A percentile compares a stretch with the other conserved stretches of the same genome.
phyloP scores from a whole-genome alignment of 2,797 vertebrate species.

The Rhinoraja longicauda region DNA sequence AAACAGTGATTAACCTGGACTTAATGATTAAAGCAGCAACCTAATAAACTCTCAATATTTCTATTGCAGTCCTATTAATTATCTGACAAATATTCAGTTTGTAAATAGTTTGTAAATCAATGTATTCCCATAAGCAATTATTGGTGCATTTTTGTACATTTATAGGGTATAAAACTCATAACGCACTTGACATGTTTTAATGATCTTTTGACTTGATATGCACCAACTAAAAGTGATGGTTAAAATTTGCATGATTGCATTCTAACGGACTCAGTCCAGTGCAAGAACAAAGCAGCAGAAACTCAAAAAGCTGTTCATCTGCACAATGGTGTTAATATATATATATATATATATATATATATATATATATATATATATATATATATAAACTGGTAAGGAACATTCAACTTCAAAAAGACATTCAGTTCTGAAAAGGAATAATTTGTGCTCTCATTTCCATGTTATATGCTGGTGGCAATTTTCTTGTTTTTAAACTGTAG shows the following conservation, averaged over 20 bases:
- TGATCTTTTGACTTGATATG: not conserved
- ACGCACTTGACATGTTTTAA: not conserved
- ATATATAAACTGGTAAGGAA: too few species aligned
- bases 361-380: too few species aligned
- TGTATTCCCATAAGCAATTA: not conserved
- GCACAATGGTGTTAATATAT: not conserved
- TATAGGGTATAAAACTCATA: not conserved
- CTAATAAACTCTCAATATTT: not conserved
- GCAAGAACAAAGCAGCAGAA: not conserved
- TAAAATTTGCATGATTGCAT: not conserved
- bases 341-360: too few species aligned
- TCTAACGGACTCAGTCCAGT: not conserved
- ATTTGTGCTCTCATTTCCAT: too few species aligned
- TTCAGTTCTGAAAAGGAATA: too few species aligned
- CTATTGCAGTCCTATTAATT: not conserved
- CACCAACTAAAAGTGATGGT: not conserved
- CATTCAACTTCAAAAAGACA: too few species aligned
- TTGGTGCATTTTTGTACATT: not conserved
- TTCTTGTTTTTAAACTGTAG: too few species aligned
- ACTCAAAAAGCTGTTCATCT: not conserved
- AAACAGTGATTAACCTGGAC: not conserved
- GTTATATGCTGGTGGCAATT: too few species aligned
- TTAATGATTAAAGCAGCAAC: not conserved
- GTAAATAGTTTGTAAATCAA: not conserved
- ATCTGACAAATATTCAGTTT: slow-evolving; percentile 6